Percentiles rank a stretch among this genome's conserved stretches.
These are phyloP conservation scores for Euschistus heros DNA, from an alignment of 1,140 invertebrate species.

Conservation along the genomic window DNA sequence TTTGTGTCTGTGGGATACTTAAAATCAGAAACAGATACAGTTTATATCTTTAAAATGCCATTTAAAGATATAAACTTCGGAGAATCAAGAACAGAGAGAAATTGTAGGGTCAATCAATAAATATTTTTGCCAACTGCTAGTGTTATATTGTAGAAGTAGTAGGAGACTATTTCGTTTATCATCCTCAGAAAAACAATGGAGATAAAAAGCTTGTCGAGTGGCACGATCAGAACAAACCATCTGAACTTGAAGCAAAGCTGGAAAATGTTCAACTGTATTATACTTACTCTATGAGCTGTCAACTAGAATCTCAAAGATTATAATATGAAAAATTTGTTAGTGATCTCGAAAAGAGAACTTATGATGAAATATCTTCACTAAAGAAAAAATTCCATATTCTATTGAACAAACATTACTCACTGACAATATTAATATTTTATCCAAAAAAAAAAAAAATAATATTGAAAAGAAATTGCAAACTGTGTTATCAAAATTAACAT, in stretches of 20 bases:
- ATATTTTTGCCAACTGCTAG: too few species aligned
- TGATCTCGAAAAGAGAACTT: constrained; percentile 44
- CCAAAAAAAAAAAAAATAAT: constrained; percentile 27
- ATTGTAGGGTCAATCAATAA: too few species aligned
- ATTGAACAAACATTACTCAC: constrained; percentile 37
- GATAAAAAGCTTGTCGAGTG: constrained; percentile 93
- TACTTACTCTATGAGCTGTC: constrained; percentile 91
- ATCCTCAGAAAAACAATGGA: constrained; percentile 88
- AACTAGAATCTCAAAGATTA: constrained; percentile 85
- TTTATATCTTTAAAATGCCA: too few species aligned
- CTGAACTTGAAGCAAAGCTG: constrained; percentile 70
- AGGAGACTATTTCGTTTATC: constrained; percentile 93
- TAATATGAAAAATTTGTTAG: constrained; percentile 82
- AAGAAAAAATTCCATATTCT: constrained; percentile 38
- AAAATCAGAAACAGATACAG: too few species aligned
- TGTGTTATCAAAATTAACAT: constrained; percentile 44
- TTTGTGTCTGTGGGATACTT: too few species aligned
- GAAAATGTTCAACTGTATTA: constrained; percentile 92
- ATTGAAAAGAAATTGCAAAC: constrained; percentile 28
- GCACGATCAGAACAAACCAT: constrained; percentile 37
- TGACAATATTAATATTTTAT: constrained; percentile 25
- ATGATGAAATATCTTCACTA: constrained; percentile 41
- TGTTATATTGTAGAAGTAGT: too few species aligned
- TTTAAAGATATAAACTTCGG: too few species aligned
- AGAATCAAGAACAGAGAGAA: too few species aligned